Evolutionary conservation across 2,113 vertebrate genomes (phyloP).

Genomic region (Neodon shergylaensis): DNA sequence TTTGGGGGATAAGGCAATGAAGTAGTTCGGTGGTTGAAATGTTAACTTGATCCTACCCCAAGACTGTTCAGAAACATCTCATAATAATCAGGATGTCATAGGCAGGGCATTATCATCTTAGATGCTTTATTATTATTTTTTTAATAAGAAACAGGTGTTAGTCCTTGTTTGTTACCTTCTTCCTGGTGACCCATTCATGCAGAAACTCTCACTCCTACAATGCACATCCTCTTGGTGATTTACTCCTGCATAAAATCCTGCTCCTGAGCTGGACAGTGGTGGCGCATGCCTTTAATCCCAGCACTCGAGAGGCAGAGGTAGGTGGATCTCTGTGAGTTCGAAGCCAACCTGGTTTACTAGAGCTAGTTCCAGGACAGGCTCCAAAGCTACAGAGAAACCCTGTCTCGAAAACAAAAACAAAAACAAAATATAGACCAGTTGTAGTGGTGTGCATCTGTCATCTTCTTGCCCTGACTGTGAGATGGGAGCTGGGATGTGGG

Average conservation of each 20-base stretch:
- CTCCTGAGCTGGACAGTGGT: too few relatives aligned
- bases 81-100: background rate
- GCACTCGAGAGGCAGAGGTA: too few relatives aligned
- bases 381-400: too few relatives aligned
- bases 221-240: background rate
- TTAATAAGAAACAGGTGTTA: background rate
- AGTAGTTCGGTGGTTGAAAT: background rate
- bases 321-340: too few relatives aligned
- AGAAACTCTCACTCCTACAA: too few relatives aligned
- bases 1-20: background rate
- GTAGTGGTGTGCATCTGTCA: too few relatives aligned
- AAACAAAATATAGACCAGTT: too few relatives aligned
- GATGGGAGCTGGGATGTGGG: background rate
- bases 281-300: too few relatives aligned
- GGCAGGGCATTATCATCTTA: background rate
- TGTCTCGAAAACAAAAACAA: too few relatives aligned
- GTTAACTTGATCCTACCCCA: background rate
- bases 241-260: background rate
- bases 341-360: too few relatives aligned
- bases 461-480: background rate
- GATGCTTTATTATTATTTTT: background rate
- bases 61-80: background rate
- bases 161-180: fast-evolving
- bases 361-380: too few relatives aligned
- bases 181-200: background rate